Evolutionary conservation across 2,113 vertebrate genomes (phyloP).

Genomic region (Oxygymnocypris stewartii): DNA sequence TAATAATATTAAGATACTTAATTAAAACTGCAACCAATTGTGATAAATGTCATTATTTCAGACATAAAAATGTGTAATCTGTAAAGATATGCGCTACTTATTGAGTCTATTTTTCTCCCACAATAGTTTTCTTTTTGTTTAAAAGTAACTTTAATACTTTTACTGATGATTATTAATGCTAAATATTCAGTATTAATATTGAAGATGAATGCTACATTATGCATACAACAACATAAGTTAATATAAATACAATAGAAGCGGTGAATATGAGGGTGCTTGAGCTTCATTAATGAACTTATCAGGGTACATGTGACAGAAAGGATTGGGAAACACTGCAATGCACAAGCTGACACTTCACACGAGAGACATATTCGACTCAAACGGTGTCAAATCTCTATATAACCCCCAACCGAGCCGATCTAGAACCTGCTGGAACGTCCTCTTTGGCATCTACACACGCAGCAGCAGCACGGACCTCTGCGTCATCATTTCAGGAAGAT

Average conservation of each 20-base stretch:
- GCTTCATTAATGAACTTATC: neutral
- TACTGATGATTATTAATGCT: neutral
- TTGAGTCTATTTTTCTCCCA: neutral
- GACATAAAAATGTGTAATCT: neutral
- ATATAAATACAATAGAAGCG: neutral
- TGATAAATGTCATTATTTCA: neutral
- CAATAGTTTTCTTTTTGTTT: neutral
- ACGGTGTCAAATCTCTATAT: constrained; percentile 14
- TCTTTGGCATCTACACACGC: constrained; percentile 28
- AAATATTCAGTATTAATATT: neutral
- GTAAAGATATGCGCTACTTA: neutral
- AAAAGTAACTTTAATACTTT: neutral
- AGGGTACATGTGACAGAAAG: neutral
- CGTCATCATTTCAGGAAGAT: constrained; percentile 72
- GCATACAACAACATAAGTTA: neutral
- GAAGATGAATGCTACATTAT: neutral
- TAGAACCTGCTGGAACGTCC: constrained; percentile 32
- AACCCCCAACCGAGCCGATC: constrained; percentile 32
- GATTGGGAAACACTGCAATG: neutral
- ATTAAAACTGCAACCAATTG: neutral
- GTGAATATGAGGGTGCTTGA: neutral
- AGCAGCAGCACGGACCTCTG: constrained; percentile 56
- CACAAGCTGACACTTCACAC: neutral
- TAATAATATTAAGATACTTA: neutral
- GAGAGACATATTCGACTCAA: neutral